Base-by-base conservation (phyloP, 2,888 invertebrate genomes). In the Drosophila limbata region DNA sequence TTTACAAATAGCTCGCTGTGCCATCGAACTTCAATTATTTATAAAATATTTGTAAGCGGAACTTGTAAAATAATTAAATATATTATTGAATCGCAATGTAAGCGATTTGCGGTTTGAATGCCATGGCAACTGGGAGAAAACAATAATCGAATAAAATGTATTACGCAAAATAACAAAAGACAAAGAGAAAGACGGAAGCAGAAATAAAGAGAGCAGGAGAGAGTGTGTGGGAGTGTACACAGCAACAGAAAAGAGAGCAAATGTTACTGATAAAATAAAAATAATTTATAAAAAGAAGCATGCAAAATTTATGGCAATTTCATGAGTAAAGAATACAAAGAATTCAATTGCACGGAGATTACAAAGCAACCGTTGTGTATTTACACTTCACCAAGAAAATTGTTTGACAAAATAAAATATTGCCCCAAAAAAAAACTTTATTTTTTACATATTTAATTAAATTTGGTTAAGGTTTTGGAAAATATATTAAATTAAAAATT, bases 121-220 rank as follows among this genome's bases (percentile, higher is more conserved):
- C 50, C 65, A 73, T 62, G 62, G 42, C 53, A 59, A 62, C 42
- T 45, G 53, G 2, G 33, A 47, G 47, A 21, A 52, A 40, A 44
- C 40, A 52, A 17, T 25, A n/a, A 61, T 25, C 52, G 10, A 62
- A 76, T 63, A 68, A 71, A 66, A 53, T 63, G 67, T 70, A 57
- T 63, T 57, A 61, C 57, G 61, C 69, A 66, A 68, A 77, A 56
- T 57, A 64, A 68, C 25, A 60, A 45, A 62, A 68, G 65, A 57
- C 53, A 55, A 52, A 50, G 59, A 55, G 61, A 40, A 47, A 51
- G 21, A 33, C 10, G 25, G 28, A 19, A 39, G 57, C 25, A 60
- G 19, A 50, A n/a, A 8, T 17, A 52, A 21, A 5, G 48, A 25
- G 55, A 56, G 25, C 13, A 21, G 44, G 45, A 53, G 15, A 10